A percentile compares a stretch with the other conserved stretches of the same genome.
These are phyloP conservation scores for rat (Rattus norvegicus) DNA, from an alignment of 2,113 vertebrate species.

Conservation along the genomic window GRCr8 NC_086020.1:35777501-35778000, in stretches of 20 bases:
- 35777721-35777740: neutral
- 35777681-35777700: neutral
- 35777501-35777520: neutral
- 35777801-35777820: neutral
- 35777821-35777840: neutral
- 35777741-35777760: neutral
- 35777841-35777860: neutral
- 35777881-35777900: neutral
- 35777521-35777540: neutral
- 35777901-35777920: neutral
- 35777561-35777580: neutral
- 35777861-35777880: neutral
- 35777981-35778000: neutral
- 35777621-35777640: constrained; percentile 64
- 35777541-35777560: neutral
- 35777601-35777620: constrained; percentile 60
- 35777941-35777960: constrained; percentile 20
- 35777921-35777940: constrained; percentile 16
- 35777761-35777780: neutral
- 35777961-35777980: neutral
- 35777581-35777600: constrained; percentile 38
- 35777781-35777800: neutral
- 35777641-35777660: neutral
- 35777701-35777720: neutral
- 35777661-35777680: constrained; percentile 40